Evolutionary conservation across 2,113 vertebrate species (phyloP).

Genomic region (Lasiurus borealis): DNA sequence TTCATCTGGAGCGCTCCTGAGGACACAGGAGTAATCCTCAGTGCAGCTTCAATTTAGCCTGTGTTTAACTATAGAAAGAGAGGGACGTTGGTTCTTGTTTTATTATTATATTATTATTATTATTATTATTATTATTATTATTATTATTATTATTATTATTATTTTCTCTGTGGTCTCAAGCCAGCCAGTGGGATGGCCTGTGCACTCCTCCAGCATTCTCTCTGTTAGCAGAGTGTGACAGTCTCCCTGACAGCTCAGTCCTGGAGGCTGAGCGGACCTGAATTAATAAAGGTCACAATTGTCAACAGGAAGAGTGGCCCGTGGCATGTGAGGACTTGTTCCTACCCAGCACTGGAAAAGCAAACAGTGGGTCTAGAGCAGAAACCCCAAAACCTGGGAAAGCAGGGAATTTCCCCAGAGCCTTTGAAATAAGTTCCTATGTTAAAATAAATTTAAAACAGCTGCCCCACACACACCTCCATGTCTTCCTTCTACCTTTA

Average conservation of each 20-base stretch:
- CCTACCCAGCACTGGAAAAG: conserved; percentile 62
- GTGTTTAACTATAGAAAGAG: conserved; percentile 68
- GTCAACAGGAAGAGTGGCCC: conserved; percentile 84
- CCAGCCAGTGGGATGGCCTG: conserved; percentile 73
- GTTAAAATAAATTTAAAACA: conserved; percentile 5
- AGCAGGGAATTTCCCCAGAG: neutral
- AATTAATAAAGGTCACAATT: conserved; percentile 91
- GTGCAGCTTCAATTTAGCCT: neutral
- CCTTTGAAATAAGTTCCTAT: neutral
- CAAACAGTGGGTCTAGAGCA: conserved; percentile 61
- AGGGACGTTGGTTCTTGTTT: conserved; percentile 7
- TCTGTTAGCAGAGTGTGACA: conserved; percentile 86
- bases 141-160: conserved; percentile 19
- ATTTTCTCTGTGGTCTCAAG: conserved; percentile 71
- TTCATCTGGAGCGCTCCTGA: conserved; percentile 74
- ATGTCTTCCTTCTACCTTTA: no score
- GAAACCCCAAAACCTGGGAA: conserved; percentile 16
- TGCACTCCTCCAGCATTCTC: conserved; percentile 85
- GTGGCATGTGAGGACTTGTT: conserved; percentile 78
- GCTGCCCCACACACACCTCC: no score
- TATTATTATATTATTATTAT: neutral
- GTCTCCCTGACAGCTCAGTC: conserved; percentile 87
- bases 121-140: conserved; percentile 35
- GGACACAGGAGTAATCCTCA: conserved; percentile 71
- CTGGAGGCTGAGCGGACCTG: conserved; percentile 84